These are phyloP conservation scores for Oryzias sinensis DNA, from an alignment of 2,797 vertebrate species.

Conservation along the genomic window DNA sequence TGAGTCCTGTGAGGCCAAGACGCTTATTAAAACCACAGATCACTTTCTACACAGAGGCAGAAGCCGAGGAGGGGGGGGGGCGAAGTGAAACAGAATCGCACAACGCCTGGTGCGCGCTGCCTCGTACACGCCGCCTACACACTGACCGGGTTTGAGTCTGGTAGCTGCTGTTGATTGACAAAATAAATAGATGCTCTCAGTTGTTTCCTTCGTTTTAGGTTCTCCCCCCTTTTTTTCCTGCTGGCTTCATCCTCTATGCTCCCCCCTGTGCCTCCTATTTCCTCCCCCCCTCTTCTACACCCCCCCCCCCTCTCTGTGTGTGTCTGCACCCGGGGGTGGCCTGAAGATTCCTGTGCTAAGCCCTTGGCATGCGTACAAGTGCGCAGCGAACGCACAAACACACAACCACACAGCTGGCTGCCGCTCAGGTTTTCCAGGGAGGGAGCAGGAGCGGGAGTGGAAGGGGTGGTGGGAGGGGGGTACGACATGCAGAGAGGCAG, in stretches of 20 bases:
- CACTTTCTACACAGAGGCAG: conserved; percentile 86
- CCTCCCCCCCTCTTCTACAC: not conserved
- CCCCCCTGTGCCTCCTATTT: conserved; percentile 1
- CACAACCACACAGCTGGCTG: conserved; percentile 90
- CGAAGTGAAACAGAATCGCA: conserved; percentile 68
- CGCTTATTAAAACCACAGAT: conserved; percentile 99
- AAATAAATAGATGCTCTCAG: conserved; percentile 37
- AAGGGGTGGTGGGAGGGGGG: conserved; percentile 33
- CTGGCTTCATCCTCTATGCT: conserved; percentile 21
- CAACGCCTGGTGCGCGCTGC: conserved; percentile 46
- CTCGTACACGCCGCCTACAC: conserved; percentile 45
- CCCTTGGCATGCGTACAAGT: conserved; percentile 97
- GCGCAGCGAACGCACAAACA: conserved; percentile 77
- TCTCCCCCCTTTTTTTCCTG: conserved; percentile 10
- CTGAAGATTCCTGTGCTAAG: conserved; percentile 98
- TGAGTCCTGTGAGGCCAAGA: conserved; percentile 92
- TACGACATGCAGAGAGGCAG: conserved; percentile 56
- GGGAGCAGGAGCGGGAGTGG: conserved; percentile 80
- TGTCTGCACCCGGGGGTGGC: conserved; percentile 87
- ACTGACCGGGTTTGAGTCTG: conserved; percentile 19
- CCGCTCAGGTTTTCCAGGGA: conserved; percentile 90
- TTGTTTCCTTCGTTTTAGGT: conserved; percentile 17
- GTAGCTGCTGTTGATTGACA: conserved; percentile 44
- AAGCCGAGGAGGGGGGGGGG: conserved; percentile 51
- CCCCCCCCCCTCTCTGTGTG: conserved; percentile 46